phyloP scores from a whole-genome alignment of 2,113 vertebrate genomes.

The Probosciger aterrimus region DNA sequence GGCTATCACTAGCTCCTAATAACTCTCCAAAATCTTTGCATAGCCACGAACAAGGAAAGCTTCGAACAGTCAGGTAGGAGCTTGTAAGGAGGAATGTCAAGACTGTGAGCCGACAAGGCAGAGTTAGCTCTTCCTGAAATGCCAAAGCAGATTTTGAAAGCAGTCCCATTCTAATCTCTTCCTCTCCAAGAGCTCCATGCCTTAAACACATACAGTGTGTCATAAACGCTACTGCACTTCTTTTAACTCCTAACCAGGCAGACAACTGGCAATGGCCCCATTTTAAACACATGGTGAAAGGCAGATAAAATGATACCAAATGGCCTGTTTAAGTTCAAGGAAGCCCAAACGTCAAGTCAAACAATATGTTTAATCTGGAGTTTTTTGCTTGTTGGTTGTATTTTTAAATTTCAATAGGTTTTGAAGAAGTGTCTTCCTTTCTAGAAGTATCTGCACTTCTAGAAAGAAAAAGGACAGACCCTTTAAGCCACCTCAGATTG shows the following conservation, averaged over 20 bases:
- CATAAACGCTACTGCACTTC: neutral
- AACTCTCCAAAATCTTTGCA: neutral
- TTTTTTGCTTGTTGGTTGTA: neutral
- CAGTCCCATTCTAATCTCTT: neutral
- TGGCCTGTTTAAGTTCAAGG: neutral
- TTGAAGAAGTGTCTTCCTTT: neutral
- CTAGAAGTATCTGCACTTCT: neutral
- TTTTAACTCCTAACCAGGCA: neutral
- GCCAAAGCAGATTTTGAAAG: neutral
- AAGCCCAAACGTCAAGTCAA: neutral
- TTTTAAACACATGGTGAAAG: neutral
- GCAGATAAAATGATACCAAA: neutral
- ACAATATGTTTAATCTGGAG: neutral
- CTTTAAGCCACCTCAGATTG: neutral
- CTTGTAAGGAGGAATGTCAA: neutral
- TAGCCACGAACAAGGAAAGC: neutral
- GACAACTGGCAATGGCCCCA: neutral
- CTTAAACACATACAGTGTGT: neutral
- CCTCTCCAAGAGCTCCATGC: neutral
- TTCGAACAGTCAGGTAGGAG: neutral
- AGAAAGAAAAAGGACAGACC: neutral
- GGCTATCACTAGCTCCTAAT: neutral
- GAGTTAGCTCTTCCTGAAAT: neutral
- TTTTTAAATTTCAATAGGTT: neutral
- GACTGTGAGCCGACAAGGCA: neutral